A percentile compares a stretch with the other conserved stretches of the same genome.
These are phyloP conservation scores for Mugil cephalus DNA, from an alignment of 2,113 vertebrate species.

Conservation along the genomic window DNA sequence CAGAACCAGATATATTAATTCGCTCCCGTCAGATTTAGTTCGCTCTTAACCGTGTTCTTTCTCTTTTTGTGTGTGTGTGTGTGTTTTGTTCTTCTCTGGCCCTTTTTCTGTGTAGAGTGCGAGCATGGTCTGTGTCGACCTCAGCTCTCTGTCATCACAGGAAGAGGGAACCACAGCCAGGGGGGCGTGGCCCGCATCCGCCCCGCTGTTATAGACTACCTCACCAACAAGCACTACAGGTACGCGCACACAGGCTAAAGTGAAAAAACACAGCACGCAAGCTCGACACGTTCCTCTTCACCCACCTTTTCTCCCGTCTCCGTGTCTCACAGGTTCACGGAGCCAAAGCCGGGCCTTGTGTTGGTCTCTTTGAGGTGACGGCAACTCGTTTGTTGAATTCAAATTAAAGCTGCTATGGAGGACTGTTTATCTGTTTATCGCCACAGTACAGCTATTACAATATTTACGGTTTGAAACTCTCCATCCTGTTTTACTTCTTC, in stretches of 20 bases:
- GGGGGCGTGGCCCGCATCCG: constrained; percentile 97
- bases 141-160: constrained; percentile 95
- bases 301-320: constrained; percentile 44
- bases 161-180: constrained; percentile 97
- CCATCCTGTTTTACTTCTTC: background rate
- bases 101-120: constrained; percentile 86
- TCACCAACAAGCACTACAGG: constrained; percentile 93
- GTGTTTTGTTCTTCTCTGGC: constrained; percentile 41
- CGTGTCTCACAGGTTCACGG: constrained; percentile 88
- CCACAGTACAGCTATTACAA: background rate
- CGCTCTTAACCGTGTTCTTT: constrained; percentile 16
- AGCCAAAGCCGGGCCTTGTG: constrained; percentile 91
- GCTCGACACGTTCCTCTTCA: constrained; percentile 9
- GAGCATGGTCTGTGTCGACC: constrained; percentile 89
- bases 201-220: constrained; percentile 95
- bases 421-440: background rate
- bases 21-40: background rate
- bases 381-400: constrained; percentile 37
- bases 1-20: background rate
- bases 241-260: constrained; percentile 62
- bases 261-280: background rate
- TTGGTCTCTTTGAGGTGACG: constrained; percentile 89
- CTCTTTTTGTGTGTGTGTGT: background rate
- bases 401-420: constrained; percentile 37
- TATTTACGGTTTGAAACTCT: background rate